phyloP scores from a whole-genome alignment of 1,140 invertebrate species.

The Brachionus rubens region DNA sequence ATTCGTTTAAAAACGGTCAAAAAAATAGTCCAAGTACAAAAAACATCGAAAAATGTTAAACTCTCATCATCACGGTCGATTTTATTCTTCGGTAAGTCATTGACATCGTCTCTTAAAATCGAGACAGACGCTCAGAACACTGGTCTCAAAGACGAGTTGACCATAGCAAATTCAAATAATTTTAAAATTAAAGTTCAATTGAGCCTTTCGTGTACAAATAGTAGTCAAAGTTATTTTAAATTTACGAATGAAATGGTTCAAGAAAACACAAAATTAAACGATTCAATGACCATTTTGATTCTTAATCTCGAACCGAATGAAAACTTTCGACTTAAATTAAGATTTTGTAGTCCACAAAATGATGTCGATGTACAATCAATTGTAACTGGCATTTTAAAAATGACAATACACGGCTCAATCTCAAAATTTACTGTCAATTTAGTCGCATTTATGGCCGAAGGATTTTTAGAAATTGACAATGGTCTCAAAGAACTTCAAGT shows the following conservation, averaged over 20 bases:
- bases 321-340: slow-evolving; percentile 2
- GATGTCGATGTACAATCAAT: not conserved
- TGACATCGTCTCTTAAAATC: not conserved
- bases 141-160: not conserved
- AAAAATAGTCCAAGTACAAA: not conserved
- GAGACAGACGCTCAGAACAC: not conserved
- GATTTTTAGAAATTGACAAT: not conserved
- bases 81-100: slow-evolving; percentile 22
- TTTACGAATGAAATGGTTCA: slow-evolving; percentile 24
- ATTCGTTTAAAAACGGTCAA: slow-evolving; percentile 15
- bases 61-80: not conserved
- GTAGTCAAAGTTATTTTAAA: not conserved
- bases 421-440: slow-evolving; percentile 28
- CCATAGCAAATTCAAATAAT: not conserved
- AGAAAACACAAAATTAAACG: not conserved
- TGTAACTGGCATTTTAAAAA: not conserved
- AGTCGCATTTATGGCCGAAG: not conserved
- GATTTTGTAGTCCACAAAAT: not conserved
- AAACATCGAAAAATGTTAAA: not conserved
- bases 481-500: not conserved
- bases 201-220: not conserved
- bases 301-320: slow-evolving; percentile 10
- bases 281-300: not conserved
- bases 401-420: not conserved
- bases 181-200: slow-evolving; percentile 14